Percentiles rank a stretch among this genome's conserved stretches.
phyloP scores from a whole-genome alignment of 2,888 invertebrate genomes.

The Ommatoiulus sabulosus region DNA sequence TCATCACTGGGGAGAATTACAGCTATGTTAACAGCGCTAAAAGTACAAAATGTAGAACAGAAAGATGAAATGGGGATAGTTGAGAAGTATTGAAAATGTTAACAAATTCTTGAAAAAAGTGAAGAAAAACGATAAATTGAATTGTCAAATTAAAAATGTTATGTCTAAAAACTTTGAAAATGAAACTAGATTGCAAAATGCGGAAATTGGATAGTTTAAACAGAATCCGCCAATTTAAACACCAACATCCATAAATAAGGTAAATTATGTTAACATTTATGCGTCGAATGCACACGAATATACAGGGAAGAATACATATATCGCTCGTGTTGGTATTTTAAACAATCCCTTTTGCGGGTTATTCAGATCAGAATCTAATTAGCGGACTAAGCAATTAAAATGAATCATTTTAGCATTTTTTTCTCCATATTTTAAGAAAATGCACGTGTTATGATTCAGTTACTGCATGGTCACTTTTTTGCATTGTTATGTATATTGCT shows the following conservation, averaged over 20 bases:
- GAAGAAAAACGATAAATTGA: not conserved
- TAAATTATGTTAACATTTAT: constrained; percentile 9
- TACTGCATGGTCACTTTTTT: constrained; percentile 33
- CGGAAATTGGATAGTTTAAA: constrained; percentile 17
- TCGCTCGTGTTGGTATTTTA: not conserved
- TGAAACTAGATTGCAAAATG: not conserved
- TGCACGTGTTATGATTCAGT: constrained; percentile 30
- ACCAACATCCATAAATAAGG: not conserved
- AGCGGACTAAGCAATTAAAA: not conserved
- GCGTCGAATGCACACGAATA: not conserved
- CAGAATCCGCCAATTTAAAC: not conserved
- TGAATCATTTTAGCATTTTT: not conserved
- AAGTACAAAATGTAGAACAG: not conserved
- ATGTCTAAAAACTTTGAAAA: not conserved
- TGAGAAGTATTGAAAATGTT: no score
- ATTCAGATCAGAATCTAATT: constrained; percentile 40
- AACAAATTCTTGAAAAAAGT: not conserved
- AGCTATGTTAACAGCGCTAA: not conserved
- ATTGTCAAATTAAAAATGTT: not conserved
- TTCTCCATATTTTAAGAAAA: constrained; percentile 26
- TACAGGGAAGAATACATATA: not conserved
- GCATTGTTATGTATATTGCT: constrained; percentile 30
- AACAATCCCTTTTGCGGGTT: not conserved
- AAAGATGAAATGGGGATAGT: no score
- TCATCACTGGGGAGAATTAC: not conserved